Percentiles rank a stretch among this genome's conserved stretches.
These are phyloP conservation scores for Augochlora pura DNA, from an alignment of 1,140 invertebrate species.

Conservation along the genomic window DNA sequence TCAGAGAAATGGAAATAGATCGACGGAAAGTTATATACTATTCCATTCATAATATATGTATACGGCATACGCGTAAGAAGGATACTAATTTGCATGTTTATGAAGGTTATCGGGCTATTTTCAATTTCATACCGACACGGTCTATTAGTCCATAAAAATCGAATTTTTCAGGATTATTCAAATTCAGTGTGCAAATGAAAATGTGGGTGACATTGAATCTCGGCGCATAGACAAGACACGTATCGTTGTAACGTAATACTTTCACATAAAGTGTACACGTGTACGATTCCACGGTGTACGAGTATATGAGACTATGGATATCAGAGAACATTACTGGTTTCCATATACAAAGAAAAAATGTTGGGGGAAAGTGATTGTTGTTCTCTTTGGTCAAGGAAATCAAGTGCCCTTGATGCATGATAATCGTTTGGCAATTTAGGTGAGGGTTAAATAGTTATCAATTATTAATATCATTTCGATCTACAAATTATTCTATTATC, in stretches of 20 bases:
- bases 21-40: too few species aligned
- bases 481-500: too few species aligned
- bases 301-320: neutral
- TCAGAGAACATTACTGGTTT: conserved; percentile 14
- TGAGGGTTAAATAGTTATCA: neutral
- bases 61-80: too few species aligned
- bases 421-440: too few species aligned
- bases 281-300: neutral
- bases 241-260: neutral
- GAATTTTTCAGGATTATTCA: conserved; percentile 7
- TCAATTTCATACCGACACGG: conserved; percentile 36
- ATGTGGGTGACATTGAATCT: conserved; percentile 20
- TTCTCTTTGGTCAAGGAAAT: neutral
- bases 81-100: too few species aligned
- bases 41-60: too few species aligned
- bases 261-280: neutral
- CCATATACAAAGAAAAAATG: neutral
- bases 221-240: neutral
- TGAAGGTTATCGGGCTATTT: conserved; percentile 2
- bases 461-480: neutral
- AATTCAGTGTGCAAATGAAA: conserved; percentile 12
- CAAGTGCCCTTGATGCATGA: neutral
- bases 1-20: too few species aligned
- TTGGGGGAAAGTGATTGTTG: neutral
- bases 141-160: conserved; percentile 25